Evolutionary conservation across 1,140 invertebrate species (phyloP), one percentile per base, ranked within the genome.

Genomic region (Caenorhabditis brenneri): DNA sequence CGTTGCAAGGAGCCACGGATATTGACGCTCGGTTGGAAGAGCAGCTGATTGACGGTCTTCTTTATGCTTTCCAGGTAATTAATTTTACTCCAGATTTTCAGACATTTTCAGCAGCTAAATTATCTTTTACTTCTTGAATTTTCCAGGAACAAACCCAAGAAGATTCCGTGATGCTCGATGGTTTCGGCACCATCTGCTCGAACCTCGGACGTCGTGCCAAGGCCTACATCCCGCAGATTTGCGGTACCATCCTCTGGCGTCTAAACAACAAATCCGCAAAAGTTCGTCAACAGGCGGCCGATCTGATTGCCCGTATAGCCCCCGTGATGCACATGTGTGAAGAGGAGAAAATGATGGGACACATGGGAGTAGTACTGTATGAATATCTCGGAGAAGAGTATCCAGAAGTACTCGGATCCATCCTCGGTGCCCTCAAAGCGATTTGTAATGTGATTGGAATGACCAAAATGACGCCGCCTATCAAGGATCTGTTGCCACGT

Each of bases 391-490:
- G 98, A 87, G 98, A 99, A 92, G 97, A 99, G 92, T 99, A 99
- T 91, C 98, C 98, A 0, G 98, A 99, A 93, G 98, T 99, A 31
- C 91, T 99, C 81, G 98, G 98, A 80, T 98, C 96, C 53, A 99
- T 99, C 91, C 92, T 99, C 6, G 98, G 97, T 1, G 98, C 97
- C 1, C 92, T 99, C 0, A 99, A 99, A 92, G 96, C 95, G 0
- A 99, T 99, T 89, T 97, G 99, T 0, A 99, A 99, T 92, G 98
- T 99, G 3, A 99, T 99, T 91, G 97, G 97, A 88, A 99, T 99
- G 97, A 98, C 97, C 0, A 99, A 99, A 93, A 99, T 99, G 97
- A 99, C 96, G 6, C 98, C 98, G 6, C 97, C 97, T 2, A 99
- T 99, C 85, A 99, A 99, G 93, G 98, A 99, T 93, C 92, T 99